Conservation (phyloP, 2,797 vertebrate genomes). For the Coregonus suidteri region DNA sequence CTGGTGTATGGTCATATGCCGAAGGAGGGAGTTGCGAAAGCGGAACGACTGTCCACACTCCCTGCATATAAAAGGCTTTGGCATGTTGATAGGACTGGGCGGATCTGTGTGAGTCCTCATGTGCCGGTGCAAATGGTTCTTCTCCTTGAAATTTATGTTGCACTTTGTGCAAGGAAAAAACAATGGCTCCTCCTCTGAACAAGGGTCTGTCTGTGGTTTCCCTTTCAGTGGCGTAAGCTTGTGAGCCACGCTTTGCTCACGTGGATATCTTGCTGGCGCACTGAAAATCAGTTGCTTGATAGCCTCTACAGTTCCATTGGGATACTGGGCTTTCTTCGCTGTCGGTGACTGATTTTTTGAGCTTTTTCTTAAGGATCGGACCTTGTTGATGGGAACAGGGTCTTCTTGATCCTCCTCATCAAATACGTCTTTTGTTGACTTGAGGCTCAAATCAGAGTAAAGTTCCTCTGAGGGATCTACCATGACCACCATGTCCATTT, state of each 20-base stretch:
- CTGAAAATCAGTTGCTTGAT: slow-evolving; percentile 89
- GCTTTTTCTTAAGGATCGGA: slow-evolving; percentile 79
- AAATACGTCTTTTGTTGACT: slow-evolving; percentile 73
- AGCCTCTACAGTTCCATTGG: slow-evolving; percentile 84
- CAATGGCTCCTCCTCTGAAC: slow-evolving; percentile 80
- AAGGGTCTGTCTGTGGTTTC: slow-evolving; percentile 65
- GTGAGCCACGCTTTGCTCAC: slow-evolving; percentile 81
- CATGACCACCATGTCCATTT: slow-evolving; percentile 96
- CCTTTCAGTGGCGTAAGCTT: slow-evolving; percentile 85
- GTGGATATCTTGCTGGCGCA: slow-evolving; percentile 79
- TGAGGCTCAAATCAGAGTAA: slow-evolving; percentile 71
- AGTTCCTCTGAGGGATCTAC: slow-evolving; percentile 90
- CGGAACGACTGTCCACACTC: slow-evolving; percentile 93
- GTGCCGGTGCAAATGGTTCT: slow-evolving; percentile 87
- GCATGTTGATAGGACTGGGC: slow-evolving; percentile 84
- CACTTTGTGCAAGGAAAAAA: slow-evolving; percentile 92
- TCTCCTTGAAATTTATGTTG: slow-evolving; percentile 92
- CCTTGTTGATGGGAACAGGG: slow-evolving; percentile 73
- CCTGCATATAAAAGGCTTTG: slow-evolving; percentile 90
- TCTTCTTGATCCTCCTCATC: slow-evolving; percentile 73
- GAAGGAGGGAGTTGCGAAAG: slow-evolving; percentile 87
- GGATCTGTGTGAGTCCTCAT: slow-evolving; percentile 90
- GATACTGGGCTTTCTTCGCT: slow-evolving; percentile 78
- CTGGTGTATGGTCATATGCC: slow-evolving; percentile 92
- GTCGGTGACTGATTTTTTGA: slow-evolving; percentile 81